Percentiles rank a stretch among this genome's conserved stretches.
phyloP scores from a whole-genome alignment of 2,113 vertebrate species.

The Phaethornis superciliosus region DNA sequence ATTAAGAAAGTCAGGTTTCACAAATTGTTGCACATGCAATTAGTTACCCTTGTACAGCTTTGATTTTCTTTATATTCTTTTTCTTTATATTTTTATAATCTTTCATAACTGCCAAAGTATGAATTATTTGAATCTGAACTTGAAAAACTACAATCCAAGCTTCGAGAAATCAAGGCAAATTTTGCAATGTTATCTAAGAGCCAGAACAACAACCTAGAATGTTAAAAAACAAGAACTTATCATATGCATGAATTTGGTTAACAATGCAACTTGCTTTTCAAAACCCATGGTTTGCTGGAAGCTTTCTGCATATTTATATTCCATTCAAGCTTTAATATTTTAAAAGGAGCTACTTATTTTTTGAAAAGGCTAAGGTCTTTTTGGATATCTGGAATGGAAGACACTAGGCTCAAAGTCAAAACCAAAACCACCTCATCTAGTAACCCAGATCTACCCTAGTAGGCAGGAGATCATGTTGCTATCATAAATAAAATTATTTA shows the following conservation, averaged over 20 bases:
- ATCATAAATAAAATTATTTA: background rate
- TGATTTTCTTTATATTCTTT: background rate
- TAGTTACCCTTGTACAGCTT: background rate
- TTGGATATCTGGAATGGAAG: background rate
- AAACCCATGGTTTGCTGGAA: fast-evolving
- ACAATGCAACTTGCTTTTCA: background rate
- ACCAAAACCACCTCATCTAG: background rate
- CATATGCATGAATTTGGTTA: fast-evolving
- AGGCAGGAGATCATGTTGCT: background rate
- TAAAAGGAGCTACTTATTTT: background rate
- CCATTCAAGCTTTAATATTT: background rate
- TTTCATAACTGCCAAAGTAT: background rate
- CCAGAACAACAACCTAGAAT: fast-evolving
- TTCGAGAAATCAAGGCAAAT: background rate
- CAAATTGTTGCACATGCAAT: background rate
- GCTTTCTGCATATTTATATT: background rate
- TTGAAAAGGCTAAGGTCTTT: background rate
- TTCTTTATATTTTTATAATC: background rate
- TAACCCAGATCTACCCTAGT: background rate
- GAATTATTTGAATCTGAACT: background rate
- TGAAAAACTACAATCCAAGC: background rate
- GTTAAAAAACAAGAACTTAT: background rate
- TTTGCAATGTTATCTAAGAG: background rate
- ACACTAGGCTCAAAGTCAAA: fast-evolving
- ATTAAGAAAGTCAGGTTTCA: background rate